Conservation (phyloP, 1,140 invertebrate genomes). For the Diprion similis region DNA sequence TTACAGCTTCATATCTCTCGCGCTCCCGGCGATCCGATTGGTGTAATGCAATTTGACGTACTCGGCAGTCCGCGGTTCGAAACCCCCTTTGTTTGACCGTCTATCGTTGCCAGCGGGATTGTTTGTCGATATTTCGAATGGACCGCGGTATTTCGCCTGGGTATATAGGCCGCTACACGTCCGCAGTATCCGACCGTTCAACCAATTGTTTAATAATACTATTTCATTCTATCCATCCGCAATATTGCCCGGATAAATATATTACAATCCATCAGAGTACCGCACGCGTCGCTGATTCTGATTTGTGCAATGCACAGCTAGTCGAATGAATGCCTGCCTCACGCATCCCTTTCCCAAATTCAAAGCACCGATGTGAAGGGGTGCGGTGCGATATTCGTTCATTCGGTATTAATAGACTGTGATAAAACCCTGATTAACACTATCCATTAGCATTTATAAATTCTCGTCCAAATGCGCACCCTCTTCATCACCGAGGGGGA, state of each 20-base stretch:
- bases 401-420: background rate
- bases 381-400: background rate
- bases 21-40: no score
- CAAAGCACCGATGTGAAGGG: background rate
- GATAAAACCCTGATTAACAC: background rate
- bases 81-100: no score
- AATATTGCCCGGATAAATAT: slow-evolving; percentile 5
- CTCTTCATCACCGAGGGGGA: no score
- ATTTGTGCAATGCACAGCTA: no score
- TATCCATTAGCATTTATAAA: background rate
- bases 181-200: background rate
- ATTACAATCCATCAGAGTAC: background rate
- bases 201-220: slow-evolving; percentile 4
- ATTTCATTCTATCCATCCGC: background rate
- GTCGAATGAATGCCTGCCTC: background rate
- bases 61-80: no score
- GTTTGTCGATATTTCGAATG: background rate
- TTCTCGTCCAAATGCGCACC: no score
- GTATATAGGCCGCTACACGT: no score
- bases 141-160: background rate
- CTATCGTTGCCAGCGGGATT: no score
- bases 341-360: background rate
- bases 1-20: no score
- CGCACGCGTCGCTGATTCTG: no score
- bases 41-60: no score